A percentile compares a stretch with the other conserved stretches of the same genome.
Conservation (phyloP, 2,113 vertebrate species). For the Pachypanchax playfairii region DNA sequence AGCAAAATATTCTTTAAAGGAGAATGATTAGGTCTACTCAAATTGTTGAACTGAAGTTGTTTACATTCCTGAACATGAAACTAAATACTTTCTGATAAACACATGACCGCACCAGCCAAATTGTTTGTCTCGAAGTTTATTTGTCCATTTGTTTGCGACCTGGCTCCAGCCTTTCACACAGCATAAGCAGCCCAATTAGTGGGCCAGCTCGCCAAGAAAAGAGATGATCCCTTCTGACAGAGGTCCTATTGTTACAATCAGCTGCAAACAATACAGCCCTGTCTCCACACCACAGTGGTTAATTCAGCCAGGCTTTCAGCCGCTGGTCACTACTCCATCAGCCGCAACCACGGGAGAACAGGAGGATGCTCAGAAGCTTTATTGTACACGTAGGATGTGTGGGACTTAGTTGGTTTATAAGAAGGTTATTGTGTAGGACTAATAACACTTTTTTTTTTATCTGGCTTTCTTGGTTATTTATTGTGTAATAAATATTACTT, state of each 20-base stretch:
- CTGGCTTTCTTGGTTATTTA: conserved; percentile 12
- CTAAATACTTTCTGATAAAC: background rate
- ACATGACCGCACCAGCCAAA: conserved; percentile 11
- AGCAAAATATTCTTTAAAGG: conserved; percentile 31
- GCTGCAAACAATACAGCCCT: conserved; percentile 63
- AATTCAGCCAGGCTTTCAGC: conserved; percentile 60
- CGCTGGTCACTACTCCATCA: conserved; percentile 65
- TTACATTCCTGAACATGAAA: background rate
- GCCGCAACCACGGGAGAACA: conserved; percentile 27
- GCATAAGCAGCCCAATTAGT: conserved; percentile 74
- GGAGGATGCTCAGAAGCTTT: conserved; percentile 27
- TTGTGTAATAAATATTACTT: conserved; percentile 8
- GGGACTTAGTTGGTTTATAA: conserved; percentile 44
- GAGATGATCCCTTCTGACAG: conserved; percentile 74
- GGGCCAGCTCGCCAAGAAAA: conserved; percentile 74
- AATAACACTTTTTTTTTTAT: conserved; percentile 35
- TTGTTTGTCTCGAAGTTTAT: conserved; percentile 56
- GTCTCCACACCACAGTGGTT: conserved; percentile 62
- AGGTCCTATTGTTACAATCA: conserved; percentile 66
- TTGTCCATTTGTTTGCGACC: conserved; percentile 51
- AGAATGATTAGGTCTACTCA: too few relatives aligned
- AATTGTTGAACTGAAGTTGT: conserved; percentile 1
- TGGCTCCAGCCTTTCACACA: conserved; percentile 55
- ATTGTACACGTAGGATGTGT: conserved; percentile 46
- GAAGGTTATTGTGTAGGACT: conserved; percentile 40